Percentiles rank a stretch among this genome's conserved stretches.
phyloP scores from a whole-genome alignment of 2,888 invertebrate genomes.

The Salpingus planirostris region DNA sequence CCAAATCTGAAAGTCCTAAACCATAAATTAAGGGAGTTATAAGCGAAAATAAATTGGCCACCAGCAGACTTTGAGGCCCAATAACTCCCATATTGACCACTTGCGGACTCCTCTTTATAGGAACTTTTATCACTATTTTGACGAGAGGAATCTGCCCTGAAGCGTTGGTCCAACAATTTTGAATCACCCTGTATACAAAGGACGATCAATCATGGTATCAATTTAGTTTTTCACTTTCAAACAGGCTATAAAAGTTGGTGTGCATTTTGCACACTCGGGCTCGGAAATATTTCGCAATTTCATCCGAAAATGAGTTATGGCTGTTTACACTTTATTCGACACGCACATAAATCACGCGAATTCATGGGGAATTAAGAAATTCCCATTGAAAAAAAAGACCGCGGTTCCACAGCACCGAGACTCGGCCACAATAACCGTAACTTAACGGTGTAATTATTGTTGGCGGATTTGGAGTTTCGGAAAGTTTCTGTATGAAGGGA shows the following conservation, averaged over 20 bases:
- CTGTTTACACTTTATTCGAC: constrained; percentile 26
- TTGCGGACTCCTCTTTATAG: no score
- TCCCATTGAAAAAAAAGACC: background rate
- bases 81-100: no score
- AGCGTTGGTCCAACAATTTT: no score
- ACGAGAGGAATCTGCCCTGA: no score
- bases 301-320: constrained; percentile 22
- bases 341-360: constrained; percentile 20
- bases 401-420: background rate
- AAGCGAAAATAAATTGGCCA: no score
- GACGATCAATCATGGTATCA: constrained; percentile 8
- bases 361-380: constrained; percentile 5
- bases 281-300: constrained; percentile 10
- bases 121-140: no score
- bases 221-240: constrained; percentile 10
- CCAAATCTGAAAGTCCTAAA: no score
- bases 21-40: no score
- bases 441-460: background rate
- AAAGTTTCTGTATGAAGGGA: background rate
- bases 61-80: no score
- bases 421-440: background rate
- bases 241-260: constrained; percentile 9
- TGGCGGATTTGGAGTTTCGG: background rate
- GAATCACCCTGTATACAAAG: constrained; percentile 5
- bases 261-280: no score